Evolutionary conservation across 2,113 vertebrate genomes (phyloP), one percentile per base, ranked within the genome.

Genomic region (Tautogolabrus adspersus): DNA sequence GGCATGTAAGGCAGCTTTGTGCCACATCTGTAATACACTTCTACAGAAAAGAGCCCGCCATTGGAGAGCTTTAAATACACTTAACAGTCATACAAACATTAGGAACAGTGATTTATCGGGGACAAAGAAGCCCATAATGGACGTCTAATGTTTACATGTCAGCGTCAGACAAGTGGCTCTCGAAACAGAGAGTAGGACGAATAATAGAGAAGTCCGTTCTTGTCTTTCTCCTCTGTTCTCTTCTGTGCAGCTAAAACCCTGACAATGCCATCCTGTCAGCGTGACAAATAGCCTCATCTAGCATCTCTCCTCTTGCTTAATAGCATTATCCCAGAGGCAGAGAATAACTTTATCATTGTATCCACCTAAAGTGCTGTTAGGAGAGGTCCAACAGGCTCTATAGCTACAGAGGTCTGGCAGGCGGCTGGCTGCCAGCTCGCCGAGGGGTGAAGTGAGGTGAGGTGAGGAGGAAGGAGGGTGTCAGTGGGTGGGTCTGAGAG

Each of bases 281-380:
- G 58, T 94, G 92, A 93, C 88, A 93, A 89, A 92, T 93, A 83
- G 90, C 86, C 90, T 88, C 91, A 91, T 92, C 91, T 81, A 89
- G 78, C 87, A 88, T 88, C 81, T 88, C 87, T 81, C 86, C 88
- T 90, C 85, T 75, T 85, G 85, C 87, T 89, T 92, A 93, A 93
- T 91, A 91, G 90, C 85, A 91, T 93, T 93, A 93, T 88, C 85
- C 87, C 85, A 77, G 78, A 84, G 59, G 81, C 79, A 78, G 84
- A 81, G 75, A 90, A 93, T 87, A 89, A 90, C 90, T 93, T 85
- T 83, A 93, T 92, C 88, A 84, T 87, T 80, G 70, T 76, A 83
- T 70, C 79, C 88, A 85, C 84, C 81, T 69, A 82, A 75, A 55
- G 37, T 22, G 74, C 87, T 82, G 70, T 76, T 87, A 60, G 52